Conservation (phyloP, 2,888 invertebrate genomes). For the Celastrina argiolus region DNA sequence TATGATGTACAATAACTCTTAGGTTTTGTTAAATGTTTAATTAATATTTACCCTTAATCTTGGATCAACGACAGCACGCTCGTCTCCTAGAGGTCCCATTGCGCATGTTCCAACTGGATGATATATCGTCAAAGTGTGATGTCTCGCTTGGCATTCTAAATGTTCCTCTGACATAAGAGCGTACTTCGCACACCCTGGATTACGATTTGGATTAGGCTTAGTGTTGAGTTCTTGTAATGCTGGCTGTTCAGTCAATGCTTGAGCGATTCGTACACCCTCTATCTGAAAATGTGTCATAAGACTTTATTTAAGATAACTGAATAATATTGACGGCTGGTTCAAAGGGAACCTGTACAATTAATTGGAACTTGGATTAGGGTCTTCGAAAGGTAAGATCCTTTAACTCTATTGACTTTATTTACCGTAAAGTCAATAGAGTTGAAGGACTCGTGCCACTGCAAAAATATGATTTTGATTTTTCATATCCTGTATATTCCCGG, state of each 20-base stretch:
- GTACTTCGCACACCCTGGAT: conserved; percentile 81
- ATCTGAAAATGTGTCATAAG: conserved; percentile 64
- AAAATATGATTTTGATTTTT: no score
- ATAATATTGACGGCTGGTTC: no score
- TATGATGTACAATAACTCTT: no score
- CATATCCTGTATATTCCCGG: no score
- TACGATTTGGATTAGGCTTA: conserved; percentile 79
- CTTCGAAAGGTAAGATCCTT: no score
- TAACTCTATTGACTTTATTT: no score
- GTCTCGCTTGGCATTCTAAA: conserved; percentile 85
- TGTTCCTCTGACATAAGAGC: conserved; percentile 84
- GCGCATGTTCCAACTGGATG: conserved; percentile 90
- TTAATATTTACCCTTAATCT: conserved; percentile 67
- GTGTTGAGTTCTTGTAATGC: conserved; percentile 80
- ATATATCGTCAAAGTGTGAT: conserved; percentile 88
- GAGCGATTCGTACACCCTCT: conserved; percentile 85
- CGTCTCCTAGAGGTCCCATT: conserved; percentile 81
- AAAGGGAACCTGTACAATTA: no score
- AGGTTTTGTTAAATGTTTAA: background rate
- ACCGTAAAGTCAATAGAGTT: no score
- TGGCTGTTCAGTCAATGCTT: conserved; percentile 78
- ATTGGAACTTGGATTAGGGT: no score
- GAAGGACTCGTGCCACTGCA: no score
- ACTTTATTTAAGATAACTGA: background rate
- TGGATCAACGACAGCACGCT: conserved; percentile 83